phyloP scores from a whole-genome alignment of 1,140 invertebrate species.

The Tetragnatha versicolor region DNA sequence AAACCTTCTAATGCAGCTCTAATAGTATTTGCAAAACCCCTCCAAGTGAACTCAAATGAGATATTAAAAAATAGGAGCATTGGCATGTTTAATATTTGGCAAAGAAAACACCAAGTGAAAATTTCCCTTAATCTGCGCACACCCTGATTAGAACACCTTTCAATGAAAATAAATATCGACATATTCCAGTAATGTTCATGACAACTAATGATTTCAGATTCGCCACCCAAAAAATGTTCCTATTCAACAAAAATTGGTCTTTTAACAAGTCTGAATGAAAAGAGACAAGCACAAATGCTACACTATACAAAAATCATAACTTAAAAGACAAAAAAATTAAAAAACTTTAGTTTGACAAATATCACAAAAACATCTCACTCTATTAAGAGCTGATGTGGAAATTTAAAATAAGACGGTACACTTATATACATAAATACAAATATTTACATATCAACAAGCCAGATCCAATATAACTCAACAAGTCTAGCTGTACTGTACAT shows the following conservation, averaged over 20 bases:
- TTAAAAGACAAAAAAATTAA: slow-evolving; percentile 20
- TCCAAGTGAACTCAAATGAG: neutral
- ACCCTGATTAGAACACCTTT: slow-evolving; percentile 2
- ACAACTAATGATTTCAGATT: neutral
- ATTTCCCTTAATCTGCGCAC: neutral
- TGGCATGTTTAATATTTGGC: slow-evolving; percentile 6
- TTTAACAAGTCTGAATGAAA: slow-evolving; percentile 3
- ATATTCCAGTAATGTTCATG: neutral
- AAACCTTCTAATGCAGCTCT: neutral
- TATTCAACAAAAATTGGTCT: slow-evolving; percentile 32
- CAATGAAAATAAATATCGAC: slow-evolving; percentile 34
- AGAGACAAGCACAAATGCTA: slow-evolving; percentile 18
- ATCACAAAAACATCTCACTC: slow-evolving; percentile 51
- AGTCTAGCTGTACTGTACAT: slow-evolving; percentile 23
- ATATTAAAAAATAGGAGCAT: neutral
- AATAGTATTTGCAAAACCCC: neutral
- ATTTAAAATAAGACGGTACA: slow-evolving; percentile 43
- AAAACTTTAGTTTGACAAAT: slow-evolving; percentile 27
- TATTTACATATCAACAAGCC: slow-evolving; percentile 48
- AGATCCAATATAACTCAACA: slow-evolving; percentile 53
- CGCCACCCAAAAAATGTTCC: neutral
- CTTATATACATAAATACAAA: slow-evolving; percentile 25
- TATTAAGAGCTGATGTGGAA: slow-evolving; percentile 25
- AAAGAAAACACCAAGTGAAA: slow-evolving; percentile 17
- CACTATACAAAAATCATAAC: slow-evolving; percentile 30